Conservation (phyloP, 1,140 invertebrate species). For the Drosophila orena region DNA sequence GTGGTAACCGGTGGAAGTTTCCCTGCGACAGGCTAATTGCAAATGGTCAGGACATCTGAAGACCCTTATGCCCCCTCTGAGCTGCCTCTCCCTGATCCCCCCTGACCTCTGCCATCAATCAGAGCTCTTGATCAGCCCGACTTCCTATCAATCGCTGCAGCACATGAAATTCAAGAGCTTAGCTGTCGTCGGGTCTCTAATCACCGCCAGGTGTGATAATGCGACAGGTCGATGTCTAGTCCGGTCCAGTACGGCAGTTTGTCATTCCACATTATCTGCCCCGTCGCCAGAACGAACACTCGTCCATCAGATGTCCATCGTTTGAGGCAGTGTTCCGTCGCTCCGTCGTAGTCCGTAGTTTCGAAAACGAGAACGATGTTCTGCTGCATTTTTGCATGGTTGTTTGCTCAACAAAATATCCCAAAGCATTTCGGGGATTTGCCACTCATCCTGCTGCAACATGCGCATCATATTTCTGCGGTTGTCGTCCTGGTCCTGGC, state of each 20-base stretch:
- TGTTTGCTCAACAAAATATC: slow-evolving; percentile 72
- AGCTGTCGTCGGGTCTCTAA: slow-evolving; percentile 41
- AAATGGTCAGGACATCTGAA: slow-evolving; percentile 11
- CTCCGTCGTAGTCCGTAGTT: too few species aligned
- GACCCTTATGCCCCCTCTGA: background rate
- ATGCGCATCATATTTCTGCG: slow-evolving; percentile 72
- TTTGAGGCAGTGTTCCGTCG: slow-evolving; percentile 4
- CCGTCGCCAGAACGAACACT: slow-evolving; percentile 2
- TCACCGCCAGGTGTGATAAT: slow-evolving; percentile 74
- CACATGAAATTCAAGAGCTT: slow-evolving; percentile 51
- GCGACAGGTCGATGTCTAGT: slow-evolving; percentile 23
- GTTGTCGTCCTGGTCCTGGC: slow-evolving; percentile 37
- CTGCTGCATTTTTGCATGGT: slow-evolving; percentile 70
- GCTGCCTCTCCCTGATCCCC: background rate
- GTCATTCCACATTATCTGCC: slow-evolving; percentile 52
- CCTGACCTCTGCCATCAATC: slow-evolving; percentile 52
- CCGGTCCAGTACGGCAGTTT: slow-evolving; percentile 51
- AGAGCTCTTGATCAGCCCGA: slow-evolving; percentile 29
- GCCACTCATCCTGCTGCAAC: slow-evolving; percentile 39
- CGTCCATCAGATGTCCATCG: slow-evolving; percentile 21
- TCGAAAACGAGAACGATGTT: slow-evolving; percentile 18
- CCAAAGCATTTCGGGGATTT: slow-evolving; percentile 68
- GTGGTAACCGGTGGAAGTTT: slow-evolving; percentile 10
- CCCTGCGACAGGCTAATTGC: slow-evolving; percentile 26
- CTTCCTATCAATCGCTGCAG: slow-evolving; percentile 48